Evolutionary conservation across 2,888 invertebrate species (phyloP), one percentile per base, ranked within the genome.

Genomic region (Chloroclysta siterata): DNA sequence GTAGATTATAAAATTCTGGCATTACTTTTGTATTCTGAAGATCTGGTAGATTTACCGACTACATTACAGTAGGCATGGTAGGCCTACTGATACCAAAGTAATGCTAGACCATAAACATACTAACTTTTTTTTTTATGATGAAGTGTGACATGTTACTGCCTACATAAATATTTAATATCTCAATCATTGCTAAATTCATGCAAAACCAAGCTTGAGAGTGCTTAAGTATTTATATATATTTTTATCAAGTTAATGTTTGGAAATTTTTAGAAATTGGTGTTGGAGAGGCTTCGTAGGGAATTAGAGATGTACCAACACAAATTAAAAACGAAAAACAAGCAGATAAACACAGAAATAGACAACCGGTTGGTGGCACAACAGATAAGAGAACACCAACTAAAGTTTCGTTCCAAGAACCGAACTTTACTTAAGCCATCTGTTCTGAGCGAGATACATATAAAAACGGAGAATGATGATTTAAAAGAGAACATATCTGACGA

Each of bases 271-370:
- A 94, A 94, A 86, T 80, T 92, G 72, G 93, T 94, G 28, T 89
- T 94, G 22, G 93, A 94, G 64, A 89, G 94, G 72, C 83, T 94
- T 71, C 86, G 94, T 52, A 91, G 91, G 74, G 94, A 94, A 73
- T 81, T 94, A 48, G 93, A 95, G 70, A 72, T 93, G 13, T 94
- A 93, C 74, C 94, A 94, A 75, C 90, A 91, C 69, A 82, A 88
- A 39, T 72, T 93, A 28, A 93, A 90, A 74, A 81, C 87, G 7
- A 84, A 87, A 62, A 93, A 93, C 73, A 92, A 89, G 66, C 88
- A 87, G 65, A 78, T 89, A 0, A 90, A 89, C 64, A 82, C 85
- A 65, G 93, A 93, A 62, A 88, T 87, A 78, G 93, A 93, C 63
- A 88, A 89, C 65, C 83, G 82, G 53, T 87, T 87, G 70, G 84